phyloP scores from a whole-genome alignment of 2,113 vertebrate genomes.

The Thalassarche chlororhynchos region DNA sequence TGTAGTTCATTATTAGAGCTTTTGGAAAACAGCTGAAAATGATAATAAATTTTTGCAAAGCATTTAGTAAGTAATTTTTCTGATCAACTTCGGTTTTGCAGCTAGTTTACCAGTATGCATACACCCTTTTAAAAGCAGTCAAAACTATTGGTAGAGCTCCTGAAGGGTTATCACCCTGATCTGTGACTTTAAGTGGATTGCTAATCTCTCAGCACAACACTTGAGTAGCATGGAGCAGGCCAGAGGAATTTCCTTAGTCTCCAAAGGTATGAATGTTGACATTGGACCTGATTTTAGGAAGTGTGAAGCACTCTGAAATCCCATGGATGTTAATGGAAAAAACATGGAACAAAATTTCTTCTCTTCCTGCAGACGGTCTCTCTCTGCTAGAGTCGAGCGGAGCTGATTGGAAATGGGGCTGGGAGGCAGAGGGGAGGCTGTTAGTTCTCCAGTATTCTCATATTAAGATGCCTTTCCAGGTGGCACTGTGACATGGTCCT shows the following conservation, averaged over 20 bases:
- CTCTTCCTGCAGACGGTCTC: neutral
- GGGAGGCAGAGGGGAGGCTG: neutral
- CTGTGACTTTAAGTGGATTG: neutral
- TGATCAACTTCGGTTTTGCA: neutral
- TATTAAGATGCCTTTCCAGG: neutral
- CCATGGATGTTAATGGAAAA: neutral
- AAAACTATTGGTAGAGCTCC: neutral
- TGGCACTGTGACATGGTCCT: neutral
- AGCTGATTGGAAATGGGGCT: neutral
- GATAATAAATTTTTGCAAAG: neutral
- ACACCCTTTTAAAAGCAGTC: neutral
- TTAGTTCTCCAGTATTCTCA: neutral
- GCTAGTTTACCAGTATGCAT: neutral
- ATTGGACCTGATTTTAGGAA: conserved; percentile 9
- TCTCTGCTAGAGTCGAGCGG: neutral
- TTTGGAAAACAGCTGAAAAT: neutral
- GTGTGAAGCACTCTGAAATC: neutral
- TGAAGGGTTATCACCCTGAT: neutral
- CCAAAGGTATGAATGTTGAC: conserved; percentile 18
- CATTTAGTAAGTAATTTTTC: neutral
- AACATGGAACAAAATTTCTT: neutral
- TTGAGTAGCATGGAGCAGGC: neutral
- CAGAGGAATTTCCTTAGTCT: conserved; percentile 8
- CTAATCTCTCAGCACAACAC: neutral
- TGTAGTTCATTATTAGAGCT: neutral